These are phyloP conservation scores for Osedax frankpressi DNA, from an alignment of 2,888 invertebrate species.

Conservation along the genomic window DNA sequence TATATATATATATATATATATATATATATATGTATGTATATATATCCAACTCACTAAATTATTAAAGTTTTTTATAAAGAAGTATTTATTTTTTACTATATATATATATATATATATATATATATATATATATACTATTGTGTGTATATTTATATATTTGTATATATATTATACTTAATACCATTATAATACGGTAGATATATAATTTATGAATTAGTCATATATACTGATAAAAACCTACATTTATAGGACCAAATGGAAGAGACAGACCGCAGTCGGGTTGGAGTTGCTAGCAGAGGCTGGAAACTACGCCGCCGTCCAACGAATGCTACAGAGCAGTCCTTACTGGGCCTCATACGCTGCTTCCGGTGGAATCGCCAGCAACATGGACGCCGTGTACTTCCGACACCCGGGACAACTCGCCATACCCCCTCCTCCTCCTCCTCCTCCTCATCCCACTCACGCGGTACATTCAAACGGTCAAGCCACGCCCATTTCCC, in stretches of 20 bases:
- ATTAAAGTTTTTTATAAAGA: too few relatives aligned
- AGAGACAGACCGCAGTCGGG: conserved; percentile 93
- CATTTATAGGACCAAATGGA: conserved; percentile 90
- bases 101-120: neutral
- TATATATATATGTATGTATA: neutral
- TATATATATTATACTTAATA: neutral
- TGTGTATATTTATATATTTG: neutral
- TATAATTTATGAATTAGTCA: too few relatives aligned
- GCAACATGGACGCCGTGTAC: conserved; percentile 35
- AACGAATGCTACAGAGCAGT: conserved; percentile 57
- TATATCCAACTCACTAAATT: too few relatives aligned
- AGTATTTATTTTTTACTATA: too few relatives aligned
- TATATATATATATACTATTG: neutral
- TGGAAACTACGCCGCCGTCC: conserved; percentile 95
- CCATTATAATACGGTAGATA: too few relatives aligned
- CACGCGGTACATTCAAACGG: too few relatives aligned
- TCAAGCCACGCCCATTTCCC: conserved; percentile 25
- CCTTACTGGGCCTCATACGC: conserved; percentile 46
- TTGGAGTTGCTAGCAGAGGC: conserved; percentile 89
- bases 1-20: neutral
- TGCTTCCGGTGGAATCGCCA: conserved; percentile 30
- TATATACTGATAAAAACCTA: too few relatives aligned
- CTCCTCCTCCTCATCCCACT: conserved; percentile 21
- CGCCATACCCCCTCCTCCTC: conserved; percentile 21
- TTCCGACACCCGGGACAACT: conserved; percentile 26